These are phyloP conservation scores for Anas capensis DNA, from an alignment of 2,797 vertebrate genomes.

Conservation along the genomic window DNA sequence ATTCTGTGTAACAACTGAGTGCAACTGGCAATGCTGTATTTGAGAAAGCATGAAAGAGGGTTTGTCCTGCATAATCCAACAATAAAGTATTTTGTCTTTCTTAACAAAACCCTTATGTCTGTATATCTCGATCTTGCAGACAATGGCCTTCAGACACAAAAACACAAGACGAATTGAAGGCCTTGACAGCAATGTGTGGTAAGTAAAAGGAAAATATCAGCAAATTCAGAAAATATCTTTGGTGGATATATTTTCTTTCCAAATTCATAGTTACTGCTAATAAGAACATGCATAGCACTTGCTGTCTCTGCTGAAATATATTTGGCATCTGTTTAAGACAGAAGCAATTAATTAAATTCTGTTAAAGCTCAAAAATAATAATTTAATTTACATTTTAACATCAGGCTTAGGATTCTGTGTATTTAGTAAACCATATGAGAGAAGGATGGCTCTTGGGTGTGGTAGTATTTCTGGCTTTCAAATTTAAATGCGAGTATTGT, in stretches of 20 bases:
- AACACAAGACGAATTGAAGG: conserved; percentile 92
- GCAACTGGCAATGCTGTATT: conserved; percentile 7
- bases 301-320: neutral
- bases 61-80: conserved; percentile 11
- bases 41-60: neutral
- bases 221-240: neutral
- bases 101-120: conserved; percentile 58
- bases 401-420: neutral
- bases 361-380: neutral
- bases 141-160: conserved; percentile 84
- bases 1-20: neutral
- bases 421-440: neutral
- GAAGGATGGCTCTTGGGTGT: neutral
- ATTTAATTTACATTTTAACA: neutral
- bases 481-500: neutral
- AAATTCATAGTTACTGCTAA: neutral
- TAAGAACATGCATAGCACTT: neutral
- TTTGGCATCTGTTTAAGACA: neutral
- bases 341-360: neutral
- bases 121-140: conserved; percentile 72
- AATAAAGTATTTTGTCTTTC: conserved; percentile 22
- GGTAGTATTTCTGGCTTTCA: neutral
- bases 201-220: conserved; percentile 71
- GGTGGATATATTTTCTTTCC: neutral
- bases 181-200: conserved; percentile 94